Evolutionary conservation across 1,140 invertebrate genomes (phyloP).

Genomic region (Ptiloglossa arizonensis): DNA sequence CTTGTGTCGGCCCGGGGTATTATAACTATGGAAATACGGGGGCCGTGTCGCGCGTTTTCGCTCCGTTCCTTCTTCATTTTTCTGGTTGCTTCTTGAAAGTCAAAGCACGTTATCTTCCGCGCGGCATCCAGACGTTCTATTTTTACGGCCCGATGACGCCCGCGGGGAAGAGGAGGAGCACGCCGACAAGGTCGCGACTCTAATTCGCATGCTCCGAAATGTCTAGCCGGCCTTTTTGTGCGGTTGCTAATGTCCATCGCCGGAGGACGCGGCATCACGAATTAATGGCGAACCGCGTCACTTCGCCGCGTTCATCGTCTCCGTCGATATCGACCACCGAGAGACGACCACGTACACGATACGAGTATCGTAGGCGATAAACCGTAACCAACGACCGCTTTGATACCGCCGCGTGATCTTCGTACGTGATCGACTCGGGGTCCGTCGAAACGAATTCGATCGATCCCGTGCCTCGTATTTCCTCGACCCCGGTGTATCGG

Average conservation of each 20-base stretch:
- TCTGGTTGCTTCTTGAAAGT: slow-evolving; percentile 14
- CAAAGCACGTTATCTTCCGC: slow-evolving; percentile 32
- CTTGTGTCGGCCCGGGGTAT: slow-evolving; percentile 1
- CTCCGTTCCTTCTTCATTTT: neutral
- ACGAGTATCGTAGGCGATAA: neutral
- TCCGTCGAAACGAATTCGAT: too few relatives aligned
- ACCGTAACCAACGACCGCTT: neutral
- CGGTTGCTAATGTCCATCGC: slow-evolving; percentile 2
- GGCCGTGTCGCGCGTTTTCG: neutral
- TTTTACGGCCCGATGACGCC: slow-evolving; percentile 22
- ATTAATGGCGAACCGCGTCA: slow-evolving; percentile 14
- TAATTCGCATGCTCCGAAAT: slow-evolving; percentile 45
- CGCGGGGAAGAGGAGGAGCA: neutral
- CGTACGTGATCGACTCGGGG: too few relatives aligned
- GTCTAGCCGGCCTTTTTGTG: neutral
- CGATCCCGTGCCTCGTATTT: too few relatives aligned
- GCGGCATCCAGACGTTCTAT: slow-evolving; percentile 40
- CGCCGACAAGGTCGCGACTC: slow-evolving; percentile 43
- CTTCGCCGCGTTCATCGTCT: neutral
- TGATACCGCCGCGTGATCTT: neutral
- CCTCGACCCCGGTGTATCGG: too few relatives aligned
- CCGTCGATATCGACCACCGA: too few relatives aligned
- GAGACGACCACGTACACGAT: too few relatives aligned
- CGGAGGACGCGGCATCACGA: slow-evolving; percentile 2
- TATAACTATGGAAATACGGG: slow-evolving; percentile 55